phyloP scores from a whole-genome alignment of 2,888 invertebrate genomes.

The Tubulanus polymorphus region DNA sequence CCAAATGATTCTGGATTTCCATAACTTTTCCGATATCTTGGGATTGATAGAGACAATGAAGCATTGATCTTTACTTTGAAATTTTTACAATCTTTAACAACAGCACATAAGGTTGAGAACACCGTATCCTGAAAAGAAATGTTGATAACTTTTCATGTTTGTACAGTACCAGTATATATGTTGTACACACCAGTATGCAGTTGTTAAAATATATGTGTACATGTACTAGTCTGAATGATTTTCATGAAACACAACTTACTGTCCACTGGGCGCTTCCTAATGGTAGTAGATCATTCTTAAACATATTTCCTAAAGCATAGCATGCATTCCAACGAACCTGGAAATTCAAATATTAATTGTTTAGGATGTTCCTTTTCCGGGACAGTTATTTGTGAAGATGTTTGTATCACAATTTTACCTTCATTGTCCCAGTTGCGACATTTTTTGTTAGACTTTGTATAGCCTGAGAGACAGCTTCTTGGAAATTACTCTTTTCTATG shows the following conservation, averaged over 20 bases:
- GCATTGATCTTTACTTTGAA: constrained; percentile 89
- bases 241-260: too few relatives aligned
- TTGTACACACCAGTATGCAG: too few relatives aligned
- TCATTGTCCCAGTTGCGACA: constrained; percentile 70
- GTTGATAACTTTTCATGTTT: too few relatives aligned
- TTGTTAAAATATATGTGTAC: too few relatives aligned
- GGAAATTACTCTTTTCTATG: constrained; percentile 58
- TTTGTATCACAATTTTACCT: constrained; percentile 57
- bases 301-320: constrained; percentile 76
- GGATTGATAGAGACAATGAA: constrained; percentile 65
- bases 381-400: not conserved
- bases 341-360: too few relatives aligned
- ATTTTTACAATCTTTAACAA: constrained; percentile 72
- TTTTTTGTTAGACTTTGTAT: constrained; percentile 68
- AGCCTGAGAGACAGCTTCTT: constrained; percentile 53
- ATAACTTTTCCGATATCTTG: constrained; percentile 65
- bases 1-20: constrained; percentile 60
- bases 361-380: too few relatives aligned
- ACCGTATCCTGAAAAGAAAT: constrained; percentile 60
- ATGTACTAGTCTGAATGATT: too few relatives aligned
- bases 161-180: too few relatives aligned
- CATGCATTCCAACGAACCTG: constrained; percentile 85
- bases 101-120: constrained; percentile 62
- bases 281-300: constrained; percentile 59
- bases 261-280: constrained; percentile 57